phyloP scores from a whole-genome alignment of 2,888 invertebrate genomes.

The Drosophila borealis region DNA sequence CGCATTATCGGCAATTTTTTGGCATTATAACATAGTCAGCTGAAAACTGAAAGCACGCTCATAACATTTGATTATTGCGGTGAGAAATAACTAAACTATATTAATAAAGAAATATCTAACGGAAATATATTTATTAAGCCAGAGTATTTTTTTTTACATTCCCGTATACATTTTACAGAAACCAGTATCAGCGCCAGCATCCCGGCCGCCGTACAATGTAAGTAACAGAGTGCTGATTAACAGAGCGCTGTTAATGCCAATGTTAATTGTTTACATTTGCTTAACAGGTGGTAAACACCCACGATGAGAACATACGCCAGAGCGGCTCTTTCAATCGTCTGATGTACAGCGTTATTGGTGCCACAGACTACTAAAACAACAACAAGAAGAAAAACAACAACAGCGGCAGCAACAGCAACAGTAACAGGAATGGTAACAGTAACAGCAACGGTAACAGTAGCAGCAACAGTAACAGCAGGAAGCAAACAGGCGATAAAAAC shows the following conservation, averaged over 20 bases:
- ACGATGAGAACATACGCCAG: conserved; percentile 93
- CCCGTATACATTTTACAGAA: conserved; percentile 72
- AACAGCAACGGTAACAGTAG: conserved; percentile 40
- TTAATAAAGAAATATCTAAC: conserved; percentile 6
- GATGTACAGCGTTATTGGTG: conserved; percentile 95
- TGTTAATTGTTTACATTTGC: conserved; percentile 26
- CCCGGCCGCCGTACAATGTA: conserved; percentile 85
- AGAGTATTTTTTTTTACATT: conserved; percentile 10
- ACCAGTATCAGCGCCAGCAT: conserved; percentile 84
- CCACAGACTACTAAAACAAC: conserved; percentile 87
- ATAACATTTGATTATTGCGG: conserved; percentile 56
- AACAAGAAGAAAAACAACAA: conserved; percentile 36
- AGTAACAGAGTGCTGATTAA: conserved; percentile 55
- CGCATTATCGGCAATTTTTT: conserved; percentile 33
- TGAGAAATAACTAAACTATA: conserved; percentile 14
- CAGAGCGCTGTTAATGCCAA: conserved; percentile 12
- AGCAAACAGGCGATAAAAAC: conserved; percentile 24
- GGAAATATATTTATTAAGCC: conserved; percentile 13
- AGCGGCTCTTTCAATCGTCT: conserved; percentile 96
- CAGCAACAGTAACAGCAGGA: conserved; percentile 34
- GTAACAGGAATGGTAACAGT: conserved; percentile 8
- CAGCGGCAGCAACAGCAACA: conserved; percentile 32
- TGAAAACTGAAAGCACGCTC: conserved; percentile 59
- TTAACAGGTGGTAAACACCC: conserved; percentile 86
- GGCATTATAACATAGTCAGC: conserved; percentile 57